Evolutionary conservation across 2,888 invertebrate species (phyloP).

Genomic region (Stenichneumon culpator): DNA sequence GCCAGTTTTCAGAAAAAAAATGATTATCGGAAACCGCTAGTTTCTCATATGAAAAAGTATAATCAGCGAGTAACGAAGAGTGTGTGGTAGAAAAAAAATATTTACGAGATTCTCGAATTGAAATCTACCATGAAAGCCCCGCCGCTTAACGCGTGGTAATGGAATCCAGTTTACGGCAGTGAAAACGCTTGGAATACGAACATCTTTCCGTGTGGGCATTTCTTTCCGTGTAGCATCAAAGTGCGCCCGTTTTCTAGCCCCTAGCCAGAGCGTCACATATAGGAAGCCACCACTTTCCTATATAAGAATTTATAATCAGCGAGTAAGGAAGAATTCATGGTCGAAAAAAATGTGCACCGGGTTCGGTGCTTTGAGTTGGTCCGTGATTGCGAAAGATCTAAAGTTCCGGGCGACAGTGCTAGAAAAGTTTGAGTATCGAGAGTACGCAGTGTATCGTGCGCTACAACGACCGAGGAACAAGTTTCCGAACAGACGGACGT

Average conservation of each 20-base stretch:
- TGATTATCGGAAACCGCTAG: too few species aligned
- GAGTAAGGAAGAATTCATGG: not conserved
- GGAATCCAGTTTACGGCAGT: too few species aligned
- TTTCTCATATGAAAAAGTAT: too few species aligned
- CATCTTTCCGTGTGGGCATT: not conserved
- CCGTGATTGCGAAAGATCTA: not conserved
- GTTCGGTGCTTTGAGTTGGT: constrained; percentile 4
- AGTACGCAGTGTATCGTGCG: not conserved
- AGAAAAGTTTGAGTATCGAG: not conserved
- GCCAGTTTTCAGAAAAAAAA: too few species aligned
- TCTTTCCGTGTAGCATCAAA: too few species aligned
- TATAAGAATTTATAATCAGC: not conserved
- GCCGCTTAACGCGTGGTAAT: too few species aligned
- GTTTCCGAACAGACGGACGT: constrained; percentile 7
- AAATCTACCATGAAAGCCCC: too few species aligned
- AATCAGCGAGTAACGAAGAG: too few species aligned
- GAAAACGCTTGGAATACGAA: too few species aligned
- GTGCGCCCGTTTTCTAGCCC: not conserved
- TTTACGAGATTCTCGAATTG: too few species aligned
- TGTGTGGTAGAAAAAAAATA: too few species aligned
- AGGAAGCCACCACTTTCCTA: not conserved
- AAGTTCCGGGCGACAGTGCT: not conserved
- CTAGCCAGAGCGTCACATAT: not conserved
- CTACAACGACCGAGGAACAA: not conserved
- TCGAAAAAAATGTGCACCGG: not conserved